phyloP scores from a whole-genome alignment of 2,797 vertebrate genomes.

The Falco rusticolus region DNA sequence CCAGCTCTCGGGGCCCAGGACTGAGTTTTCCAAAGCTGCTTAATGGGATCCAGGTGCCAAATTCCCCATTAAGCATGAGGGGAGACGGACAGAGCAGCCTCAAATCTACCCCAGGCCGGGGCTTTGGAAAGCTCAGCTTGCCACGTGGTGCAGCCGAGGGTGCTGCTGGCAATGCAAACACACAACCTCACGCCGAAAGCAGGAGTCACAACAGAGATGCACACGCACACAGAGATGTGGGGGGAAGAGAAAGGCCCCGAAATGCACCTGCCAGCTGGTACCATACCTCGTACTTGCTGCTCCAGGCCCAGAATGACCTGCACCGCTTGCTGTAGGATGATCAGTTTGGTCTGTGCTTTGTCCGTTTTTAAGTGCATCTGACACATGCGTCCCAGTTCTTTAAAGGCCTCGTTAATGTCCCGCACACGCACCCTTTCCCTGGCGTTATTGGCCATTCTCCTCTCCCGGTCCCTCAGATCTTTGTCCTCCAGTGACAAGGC shows the following conservation, averaged over 20 bases:
- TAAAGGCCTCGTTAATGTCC: slow-evolving; percentile 99
- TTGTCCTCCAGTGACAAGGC: slow-evolving; percentile 96
- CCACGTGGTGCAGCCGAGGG: not conserved
- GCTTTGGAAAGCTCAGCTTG: not conserved
- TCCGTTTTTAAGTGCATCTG: slow-evolving; percentile 98
- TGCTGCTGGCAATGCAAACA: not conserved
- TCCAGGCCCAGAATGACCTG: slow-evolving; percentile 99
- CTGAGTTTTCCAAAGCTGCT: slow-evolving; percentile 16
- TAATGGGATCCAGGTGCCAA: not conserved
- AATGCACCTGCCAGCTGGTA: slow-evolving; percentile 49
- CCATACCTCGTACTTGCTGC: slow-evolving; percentile 99
- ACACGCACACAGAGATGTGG: not conserved
- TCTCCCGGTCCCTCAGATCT: slow-evolving; percentile 96
- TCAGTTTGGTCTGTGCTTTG: slow-evolving; percentile 99
- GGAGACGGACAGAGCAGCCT: not conserved
- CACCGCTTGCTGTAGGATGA: slow-evolving; percentile 98
- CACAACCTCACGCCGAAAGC: not conserved
- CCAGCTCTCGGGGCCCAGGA: not conserved
- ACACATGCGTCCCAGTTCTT: slow-evolving; percentile 98
- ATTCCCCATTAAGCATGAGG: not conserved
- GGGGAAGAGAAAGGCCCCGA: slow-evolving; percentile 30
- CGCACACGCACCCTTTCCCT: slow-evolving; percentile 97
- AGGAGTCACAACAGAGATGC: not conserved
- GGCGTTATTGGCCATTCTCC: slow-evolving; percentile 97
- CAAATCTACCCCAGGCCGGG: rapidly evolving